A percentile compares a stretch with the other conserved stretches of the same genome.
Evolutionary conservation across 2,797 vertebrate species (phyloP).

Genomic region (Adrianichthys oophorus): DNA sequence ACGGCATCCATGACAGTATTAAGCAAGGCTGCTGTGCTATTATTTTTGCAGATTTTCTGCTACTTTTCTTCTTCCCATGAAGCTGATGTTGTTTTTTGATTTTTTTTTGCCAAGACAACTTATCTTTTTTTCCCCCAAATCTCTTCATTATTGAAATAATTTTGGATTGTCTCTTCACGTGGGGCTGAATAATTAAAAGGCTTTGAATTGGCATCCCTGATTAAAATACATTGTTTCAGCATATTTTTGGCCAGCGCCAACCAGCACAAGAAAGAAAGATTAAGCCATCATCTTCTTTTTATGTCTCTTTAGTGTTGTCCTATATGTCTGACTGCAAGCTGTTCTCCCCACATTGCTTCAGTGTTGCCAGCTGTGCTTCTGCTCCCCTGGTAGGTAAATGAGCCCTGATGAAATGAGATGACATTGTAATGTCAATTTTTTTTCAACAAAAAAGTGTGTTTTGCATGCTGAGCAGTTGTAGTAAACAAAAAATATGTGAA

Average conservation of each 20-base stretch:
- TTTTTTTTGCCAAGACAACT: no score
- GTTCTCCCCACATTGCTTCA: slow-evolving; percentile 46
- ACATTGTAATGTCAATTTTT: slow-evolving; percentile 27
- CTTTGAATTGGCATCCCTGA: background rate
- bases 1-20: no score
- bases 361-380: slow-evolving; percentile 58
- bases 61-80: no score
- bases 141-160: no score
- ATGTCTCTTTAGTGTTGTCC: slow-evolving; percentile 56
- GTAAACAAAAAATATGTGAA: slow-evolving; percentile 39
- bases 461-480: slow-evolving; percentile 41
- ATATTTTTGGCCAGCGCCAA: slow-evolving; percentile 6
- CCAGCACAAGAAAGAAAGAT: slow-evolving; percentile 52
- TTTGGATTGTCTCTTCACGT: background rate
- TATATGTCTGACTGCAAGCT: slow-evolving; percentile 64
- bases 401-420: slow-evolving; percentile 54
- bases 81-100: no score
- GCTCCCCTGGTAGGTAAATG: slow-evolving; percentile 61
- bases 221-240: slow-evolving; percentile 37
- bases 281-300: slow-evolving; percentile 54
- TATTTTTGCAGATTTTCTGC: no score
- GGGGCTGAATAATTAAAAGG: background rate
- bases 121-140: no score
- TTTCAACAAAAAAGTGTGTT: slow-evolving; percentile 48
- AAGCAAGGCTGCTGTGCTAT: no score